These are phyloP conservation scores for Agrochola lychnidis DNA, from an alignment of 2,888 invertebrate genomes.

Conservation along the genomic window DNA sequence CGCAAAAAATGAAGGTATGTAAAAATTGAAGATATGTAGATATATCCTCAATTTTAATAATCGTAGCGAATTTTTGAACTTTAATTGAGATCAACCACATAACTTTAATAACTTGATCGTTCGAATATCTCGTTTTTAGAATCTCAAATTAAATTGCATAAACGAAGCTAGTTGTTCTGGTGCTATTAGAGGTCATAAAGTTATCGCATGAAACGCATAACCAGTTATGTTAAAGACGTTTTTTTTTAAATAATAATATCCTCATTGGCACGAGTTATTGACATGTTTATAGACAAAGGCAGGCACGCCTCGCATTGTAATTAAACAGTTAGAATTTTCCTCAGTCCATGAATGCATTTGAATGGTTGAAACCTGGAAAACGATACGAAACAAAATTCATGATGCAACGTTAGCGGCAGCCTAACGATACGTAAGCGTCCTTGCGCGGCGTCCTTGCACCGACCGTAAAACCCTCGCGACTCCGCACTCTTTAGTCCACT, in stretches of 20 bases:
- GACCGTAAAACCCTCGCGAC: constrained; percentile 75
- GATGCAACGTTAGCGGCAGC: constrained; percentile 61
- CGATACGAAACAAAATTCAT: constrained; percentile 14
- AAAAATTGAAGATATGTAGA: background rate
- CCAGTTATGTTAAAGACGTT: constrained; percentile 33
- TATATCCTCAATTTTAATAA: constrained; percentile 30
- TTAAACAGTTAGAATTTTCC: constrained; percentile 18
- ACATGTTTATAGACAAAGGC: constrained; percentile 25
- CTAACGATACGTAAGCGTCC: constrained; percentile 82
- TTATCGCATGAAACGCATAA: constrained; percentile 40
- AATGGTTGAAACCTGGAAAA: constrained; percentile 15
- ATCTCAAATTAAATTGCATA: constrained; percentile 23
- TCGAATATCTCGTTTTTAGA: constrained; percentile 20
- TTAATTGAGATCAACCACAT: constrained; percentile 43
- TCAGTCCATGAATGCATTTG: background rate
- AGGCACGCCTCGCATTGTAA: constrained; percentile 21
- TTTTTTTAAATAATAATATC: constrained; percentile 17
- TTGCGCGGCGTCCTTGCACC: constrained; percentile 87
- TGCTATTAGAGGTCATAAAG: constrained; percentile 46
- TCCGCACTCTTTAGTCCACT: constrained; percentile 73
- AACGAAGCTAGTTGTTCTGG: constrained; percentile 34
- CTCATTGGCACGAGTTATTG: constrained; percentile 10
- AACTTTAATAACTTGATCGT: constrained; percentile 32
- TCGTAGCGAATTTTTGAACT: constrained; percentile 41
- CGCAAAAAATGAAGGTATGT: constrained; percentile 17